Base-by-base conservation (phyloP, 2,888 invertebrate species). In the Masnerella sp. region DNA sequence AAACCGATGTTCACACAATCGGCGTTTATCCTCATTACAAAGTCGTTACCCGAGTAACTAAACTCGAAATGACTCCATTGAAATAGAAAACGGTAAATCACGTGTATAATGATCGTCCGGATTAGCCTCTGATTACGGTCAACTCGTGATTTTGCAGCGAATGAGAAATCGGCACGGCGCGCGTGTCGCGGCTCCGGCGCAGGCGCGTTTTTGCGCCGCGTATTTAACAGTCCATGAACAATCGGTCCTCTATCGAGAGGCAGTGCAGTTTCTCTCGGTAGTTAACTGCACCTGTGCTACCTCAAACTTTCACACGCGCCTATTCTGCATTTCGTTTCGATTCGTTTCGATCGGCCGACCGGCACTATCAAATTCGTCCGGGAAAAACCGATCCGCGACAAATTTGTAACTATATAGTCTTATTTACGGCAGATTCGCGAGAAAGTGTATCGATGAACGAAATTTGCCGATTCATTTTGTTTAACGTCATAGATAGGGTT, bases 151-250 rank as follows among this genome's bases (percentile, higher is more conserved):
- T 65, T 56, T 54, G 36, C 38, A 38, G 15, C 40, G 51, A 73
- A 62, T 56, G 61, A 40, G 61, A 62, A 67, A 61, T 67, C 67
- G 34, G 51, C 49, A 45, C 54, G 14, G 25, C 59, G 20, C 52
- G 43, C 25, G 45, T 49, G 49, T 65, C 67, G 47, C 40, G 58
- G 34, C 52, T 62, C 52, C 34, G 58, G 51, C 51, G 62, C 67
- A 67, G 49, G 22, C 47, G 12, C 51, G 52, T 67, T 56, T 56
- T 54, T 52, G 47, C 42, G 28, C 45, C 36, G 52, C 51, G 59
- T 15, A 62, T 62, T 67, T 73, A 67, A 51, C 70, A 22, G 68
- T 38, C 62, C 67, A 38, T 59, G 70, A 74, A 74, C 65, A 70
- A 74, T 74, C 70, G 62, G 67, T 59, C 64, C 51, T 71, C 51